Conservation (phyloP, 2,797 vertebrate genomes). For the Manis crassicaudata region DNA sequence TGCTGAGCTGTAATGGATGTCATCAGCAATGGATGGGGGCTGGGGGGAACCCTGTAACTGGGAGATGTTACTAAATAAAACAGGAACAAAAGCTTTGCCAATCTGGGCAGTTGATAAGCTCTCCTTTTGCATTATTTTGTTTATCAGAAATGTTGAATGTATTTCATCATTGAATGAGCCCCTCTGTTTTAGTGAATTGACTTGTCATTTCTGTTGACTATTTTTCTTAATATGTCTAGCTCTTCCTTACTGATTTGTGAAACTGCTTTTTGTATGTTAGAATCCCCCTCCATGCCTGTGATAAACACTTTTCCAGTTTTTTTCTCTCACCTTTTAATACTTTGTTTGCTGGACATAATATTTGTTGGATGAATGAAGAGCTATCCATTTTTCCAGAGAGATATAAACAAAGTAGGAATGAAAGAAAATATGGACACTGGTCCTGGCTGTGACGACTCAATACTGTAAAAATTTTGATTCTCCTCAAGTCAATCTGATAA, state of each 20-base stretch:
- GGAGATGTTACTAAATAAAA: conserved; percentile 30
- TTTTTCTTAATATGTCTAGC: conserved; percentile 36
- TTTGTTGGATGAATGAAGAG: background rate
- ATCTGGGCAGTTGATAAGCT: background rate
- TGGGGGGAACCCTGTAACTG: background rate
- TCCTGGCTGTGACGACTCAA: background rate
- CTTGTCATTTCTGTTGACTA: background rate
- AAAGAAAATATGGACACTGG: background rate
- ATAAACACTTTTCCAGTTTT: background rate
- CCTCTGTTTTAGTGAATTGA: conserved; percentile 20
- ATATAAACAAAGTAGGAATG: background rate
- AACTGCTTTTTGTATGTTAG: background rate
- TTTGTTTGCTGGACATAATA: background rate
- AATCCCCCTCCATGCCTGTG: background rate
- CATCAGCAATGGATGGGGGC: background rate
- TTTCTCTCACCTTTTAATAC: conserved; percentile 3
- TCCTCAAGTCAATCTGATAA: background rate
- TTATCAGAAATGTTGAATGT: conserved; percentile 30
- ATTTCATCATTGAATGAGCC: conserved; percentile 35
- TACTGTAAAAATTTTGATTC: background rate
- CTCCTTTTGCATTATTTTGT: conserved; percentile 52
- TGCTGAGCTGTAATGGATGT: background rate
- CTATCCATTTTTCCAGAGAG: background rate
- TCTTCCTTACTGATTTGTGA: conserved; percentile 39
- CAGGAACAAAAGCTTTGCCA: background rate